Conservation (phyloP, 2,797 vertebrate genomes). For the Clarias laeviceps region DNA sequence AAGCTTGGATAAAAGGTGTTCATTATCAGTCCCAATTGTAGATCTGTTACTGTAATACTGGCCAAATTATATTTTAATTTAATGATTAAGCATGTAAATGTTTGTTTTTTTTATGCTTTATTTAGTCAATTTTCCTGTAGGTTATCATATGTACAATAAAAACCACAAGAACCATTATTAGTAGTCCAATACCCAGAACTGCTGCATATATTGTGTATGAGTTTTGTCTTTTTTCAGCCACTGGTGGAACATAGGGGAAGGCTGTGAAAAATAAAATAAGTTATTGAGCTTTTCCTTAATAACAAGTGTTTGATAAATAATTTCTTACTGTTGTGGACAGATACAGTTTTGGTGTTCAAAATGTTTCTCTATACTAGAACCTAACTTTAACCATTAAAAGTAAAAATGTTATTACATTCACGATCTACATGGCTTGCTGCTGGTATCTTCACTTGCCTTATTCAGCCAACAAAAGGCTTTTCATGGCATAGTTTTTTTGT, state of each 20-base stretch:
- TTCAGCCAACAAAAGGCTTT: not conserved
- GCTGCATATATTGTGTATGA: constrained; percentile 39
- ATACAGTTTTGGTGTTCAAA: not conserved
- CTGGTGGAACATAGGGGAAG: not conserved
- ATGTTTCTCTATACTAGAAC: not conserved
- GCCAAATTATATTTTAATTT: not conserved
- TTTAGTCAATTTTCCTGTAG: not conserved
- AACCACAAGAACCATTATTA: constrained; percentile 42
- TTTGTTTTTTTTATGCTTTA: too few species aligned
- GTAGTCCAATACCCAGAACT: constrained; percentile 17
- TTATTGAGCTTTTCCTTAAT: not conserved
- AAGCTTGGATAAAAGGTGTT: too few species aligned
- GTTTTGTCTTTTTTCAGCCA: not conserved
- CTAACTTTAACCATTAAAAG: not conserved
- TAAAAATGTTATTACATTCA: not conserved
- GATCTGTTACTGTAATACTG: too few species aligned
- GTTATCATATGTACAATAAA: constrained; percentile 38
- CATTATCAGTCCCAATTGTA: too few species aligned
- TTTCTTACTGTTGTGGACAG: not conserved
- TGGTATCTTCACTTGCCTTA: not conserved
- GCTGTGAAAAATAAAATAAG: constrained; percentile 1
- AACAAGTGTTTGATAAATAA: not conserved
- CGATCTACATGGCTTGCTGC: not conserved
- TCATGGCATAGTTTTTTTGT: not conserved
- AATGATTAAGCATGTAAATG: not conserved